Evolutionary conservation across 2,888 invertebrate genomes (phyloP).

Genomic region (Drosophila anceps): DNA sequence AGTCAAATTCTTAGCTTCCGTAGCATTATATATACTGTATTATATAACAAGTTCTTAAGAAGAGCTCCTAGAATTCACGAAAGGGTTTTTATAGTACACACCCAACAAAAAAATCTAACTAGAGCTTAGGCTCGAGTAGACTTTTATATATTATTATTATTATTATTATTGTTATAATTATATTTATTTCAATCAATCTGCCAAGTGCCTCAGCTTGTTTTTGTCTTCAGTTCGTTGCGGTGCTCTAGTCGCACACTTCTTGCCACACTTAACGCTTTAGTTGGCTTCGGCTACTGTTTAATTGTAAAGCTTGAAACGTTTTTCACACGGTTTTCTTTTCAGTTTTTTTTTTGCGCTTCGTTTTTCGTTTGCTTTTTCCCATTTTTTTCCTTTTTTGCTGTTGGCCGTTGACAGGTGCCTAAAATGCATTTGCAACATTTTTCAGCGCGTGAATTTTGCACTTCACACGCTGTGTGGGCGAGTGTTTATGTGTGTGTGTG

Average conservation of each 20-base stretch:
- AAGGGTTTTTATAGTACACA: no score
- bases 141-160: neutral
- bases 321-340: conserved; percentile 41
- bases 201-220: neutral
- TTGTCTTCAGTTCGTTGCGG: neutral
- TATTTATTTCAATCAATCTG: neutral
- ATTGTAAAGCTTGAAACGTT: conserved; percentile 53
- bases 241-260: conserved; percentile 20
- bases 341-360: neutral
- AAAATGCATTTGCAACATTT: conserved; percentile 64
- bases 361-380: conserved; percentile 7
- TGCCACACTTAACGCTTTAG: conserved; percentile 53
- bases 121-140: no score
- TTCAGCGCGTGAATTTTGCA: conserved; percentile 44
- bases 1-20: neutral
- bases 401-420: conserved; percentile 54
- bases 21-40: no score
- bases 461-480: conserved; percentile 25
- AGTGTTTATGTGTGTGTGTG: conserved; percentile 17
- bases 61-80: no score
- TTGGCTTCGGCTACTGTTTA: conserved; percentile 62
- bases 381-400: conserved; percentile 14
- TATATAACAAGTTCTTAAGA: no score
- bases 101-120: no score
- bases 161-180: neutral